Evolutionary conservation across 2,888 invertebrate species (phyloP).

Genomic region (Yponomeuta evonymella): DNA sequence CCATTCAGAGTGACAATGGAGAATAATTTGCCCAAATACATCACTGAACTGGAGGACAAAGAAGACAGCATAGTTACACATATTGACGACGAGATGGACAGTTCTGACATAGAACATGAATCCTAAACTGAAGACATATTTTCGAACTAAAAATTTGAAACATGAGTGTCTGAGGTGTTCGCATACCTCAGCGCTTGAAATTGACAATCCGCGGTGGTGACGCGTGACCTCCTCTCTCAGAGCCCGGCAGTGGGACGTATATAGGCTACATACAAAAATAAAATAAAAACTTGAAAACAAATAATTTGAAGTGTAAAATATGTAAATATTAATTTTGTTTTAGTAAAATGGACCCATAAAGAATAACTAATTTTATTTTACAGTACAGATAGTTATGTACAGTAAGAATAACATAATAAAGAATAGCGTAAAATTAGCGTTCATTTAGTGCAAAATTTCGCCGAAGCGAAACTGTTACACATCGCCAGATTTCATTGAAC

Average conservation of each 20-base stretch:
- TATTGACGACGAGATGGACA: constrained; percentile 25
- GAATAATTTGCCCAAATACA: constrained; percentile 70
- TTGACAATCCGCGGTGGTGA: no score
- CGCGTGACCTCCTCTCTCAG: no score
- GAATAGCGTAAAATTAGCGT: neutral
- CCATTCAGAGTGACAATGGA: constrained; percentile 80
- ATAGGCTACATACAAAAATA: no score
- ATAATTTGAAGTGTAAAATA: neutral
- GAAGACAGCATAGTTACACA: constrained; percentile 44
- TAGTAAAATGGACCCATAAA: neutral
- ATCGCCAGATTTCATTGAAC: neutral
- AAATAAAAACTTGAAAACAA: no score
- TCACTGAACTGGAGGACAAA: constrained; percentile 51
- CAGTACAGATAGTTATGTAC: constrained; percentile 5
- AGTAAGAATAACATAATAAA: constrained; percentile 7
- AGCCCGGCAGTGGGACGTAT: no score
- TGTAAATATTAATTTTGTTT: constrained; percentile 5
- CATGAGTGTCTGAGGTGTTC: no score
- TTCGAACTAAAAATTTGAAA: no score
- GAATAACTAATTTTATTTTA: constrained; percentile 9
- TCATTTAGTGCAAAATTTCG: neutral
- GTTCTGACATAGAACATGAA: constrained; percentile 17
- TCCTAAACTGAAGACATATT: neutral
- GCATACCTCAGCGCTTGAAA: no score
- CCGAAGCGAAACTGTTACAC: neutral